Evolutionary conservation across 2,113 vertebrate genomes (phyloP).

Genomic region (Limanda limanda): DNA sequence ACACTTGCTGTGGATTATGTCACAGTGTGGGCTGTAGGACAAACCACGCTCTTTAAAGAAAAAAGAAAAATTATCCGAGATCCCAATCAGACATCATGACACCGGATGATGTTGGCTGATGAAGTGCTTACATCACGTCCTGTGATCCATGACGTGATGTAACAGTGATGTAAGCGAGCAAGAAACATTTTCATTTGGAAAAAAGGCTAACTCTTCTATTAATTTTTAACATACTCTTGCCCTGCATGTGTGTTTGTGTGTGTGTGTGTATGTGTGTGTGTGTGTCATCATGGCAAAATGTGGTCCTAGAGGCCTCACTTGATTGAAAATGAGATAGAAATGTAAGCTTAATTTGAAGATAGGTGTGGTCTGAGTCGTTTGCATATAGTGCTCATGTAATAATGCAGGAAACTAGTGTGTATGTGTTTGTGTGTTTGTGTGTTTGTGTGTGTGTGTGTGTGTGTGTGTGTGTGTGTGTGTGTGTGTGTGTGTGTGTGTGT

Average conservation of each 20-base stretch:
- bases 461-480: neutral
- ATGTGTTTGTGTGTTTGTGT: too few relatives aligned
- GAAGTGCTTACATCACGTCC: slow-evolving; percentile 4
- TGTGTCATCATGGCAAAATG: too few relatives aligned
- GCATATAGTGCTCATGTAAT: neutral
- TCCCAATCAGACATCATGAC: neutral
- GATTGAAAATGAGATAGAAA: too few relatives aligned
- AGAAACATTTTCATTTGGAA: too few relatives aligned
- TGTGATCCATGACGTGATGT: slow-evolving; percentile 4
- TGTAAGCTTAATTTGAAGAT: too few relatives aligned
- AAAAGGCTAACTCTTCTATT: neutral
- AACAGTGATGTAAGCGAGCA: neutral
- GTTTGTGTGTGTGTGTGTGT: neutral
- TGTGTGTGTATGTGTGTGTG: neutral
- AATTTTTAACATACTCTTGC: neutral
- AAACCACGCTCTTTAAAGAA: too few relatives aligned
- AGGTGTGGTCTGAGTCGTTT: too few relatives aligned
- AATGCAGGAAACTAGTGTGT: neutral
- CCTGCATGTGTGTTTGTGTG: neutral
- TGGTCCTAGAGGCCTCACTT: too few relatives aligned
- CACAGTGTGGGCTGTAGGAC: neutral
- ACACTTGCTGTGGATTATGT: neutral
- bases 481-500: too few relatives aligned
- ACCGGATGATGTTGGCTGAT: neutral
- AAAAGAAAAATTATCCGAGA: neutral